A percentile compares a stretch with the other conserved stretches of the same genome.
Conservation (phyloP, 2,888 invertebrate species). For the Endotricha flammealis region DNA sequence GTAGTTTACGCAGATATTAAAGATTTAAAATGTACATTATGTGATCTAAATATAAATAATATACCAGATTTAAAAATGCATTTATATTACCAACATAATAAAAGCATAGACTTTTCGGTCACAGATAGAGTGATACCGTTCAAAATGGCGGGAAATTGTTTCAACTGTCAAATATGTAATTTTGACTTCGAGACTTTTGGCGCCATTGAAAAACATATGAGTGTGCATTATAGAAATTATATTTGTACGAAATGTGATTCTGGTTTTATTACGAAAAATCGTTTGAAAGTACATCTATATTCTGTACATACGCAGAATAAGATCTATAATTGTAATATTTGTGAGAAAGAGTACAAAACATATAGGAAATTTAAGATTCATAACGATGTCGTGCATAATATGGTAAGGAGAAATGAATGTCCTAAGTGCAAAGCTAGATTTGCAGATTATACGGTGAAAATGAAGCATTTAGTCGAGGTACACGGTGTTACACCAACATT, state of each 20-base stretch:
- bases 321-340: conserved; percentile 25
- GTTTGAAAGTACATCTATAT: conserved; percentile 45
- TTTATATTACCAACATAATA: conserved; percentile 24
- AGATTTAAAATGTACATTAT: conserved; percentile 32
- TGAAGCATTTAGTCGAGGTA: conserved; percentile 32
- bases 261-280: conserved; percentile 47
- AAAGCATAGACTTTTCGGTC: conserved; percentile 26
- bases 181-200: conserved; percentile 23
- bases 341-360: conserved; percentile 35
- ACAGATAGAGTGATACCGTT: conserved; percentile 37
- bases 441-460: conserved; percentile 35
- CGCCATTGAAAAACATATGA: conserved; percentile 24
- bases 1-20: conserved; percentile 37
- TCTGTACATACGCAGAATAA: conserved; percentile 17
- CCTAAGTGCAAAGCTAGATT: conserved; percentile 35
- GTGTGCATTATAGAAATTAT: conserved; percentile 25
- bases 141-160: conserved; percentile 24
- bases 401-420: conserved; percentile 34
- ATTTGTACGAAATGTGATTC: conserved; percentile 32
- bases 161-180: conserved; percentile 28
- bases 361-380: conserved; percentile 30
- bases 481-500: conserved; percentile 26
- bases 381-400: conserved; percentile 31
- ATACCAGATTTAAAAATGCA: conserved; percentile 30
- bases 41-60: conserved; percentile 19